Percentiles rank a stretch among this genome's conserved stretches.
Conservation (phyloP, 2,888 invertebrate species). For the Drosophila stalkeri region DNA sequence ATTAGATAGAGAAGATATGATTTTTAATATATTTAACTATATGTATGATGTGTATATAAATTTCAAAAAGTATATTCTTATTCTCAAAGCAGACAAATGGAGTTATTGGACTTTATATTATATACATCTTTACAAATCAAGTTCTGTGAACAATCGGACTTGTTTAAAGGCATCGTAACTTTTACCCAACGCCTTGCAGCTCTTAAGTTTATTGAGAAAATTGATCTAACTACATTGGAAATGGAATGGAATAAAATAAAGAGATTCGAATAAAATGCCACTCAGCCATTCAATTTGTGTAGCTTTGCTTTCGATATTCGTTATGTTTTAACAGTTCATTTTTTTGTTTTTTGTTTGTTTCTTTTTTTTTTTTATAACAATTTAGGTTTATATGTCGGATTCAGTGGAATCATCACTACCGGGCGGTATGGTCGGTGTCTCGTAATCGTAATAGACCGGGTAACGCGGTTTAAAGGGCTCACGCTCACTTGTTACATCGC, state of each 20-base stretch:
- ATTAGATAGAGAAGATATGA: background rate
- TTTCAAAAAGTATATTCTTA: background rate
- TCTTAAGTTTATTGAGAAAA: slow-evolving; percentile 19
- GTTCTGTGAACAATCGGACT: slow-evolving; percentile 29
- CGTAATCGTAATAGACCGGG: slow-evolving; percentile 84
- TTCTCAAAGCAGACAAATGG: slow-evolving; percentile 18
- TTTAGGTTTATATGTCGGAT: slow-evolving; percentile 76
- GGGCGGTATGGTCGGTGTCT: slow-evolving; percentile 85
- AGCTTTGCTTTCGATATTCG: slow-evolving; percentile 40
- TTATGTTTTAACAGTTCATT: slow-evolving; percentile 24
- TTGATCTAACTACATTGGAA: slow-evolving; percentile 62
- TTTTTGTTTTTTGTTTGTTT: slow-evolving; percentile 20
- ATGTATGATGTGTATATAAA: background rate
- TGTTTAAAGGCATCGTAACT: background rate
- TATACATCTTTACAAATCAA: background rate
- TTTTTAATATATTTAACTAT: background rate
- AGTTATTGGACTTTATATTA: background rate
- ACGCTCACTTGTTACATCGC: slow-evolving; percentile 80
- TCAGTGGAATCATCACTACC: slow-evolving; percentile 85
- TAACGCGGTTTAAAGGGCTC: slow-evolving; percentile 84
- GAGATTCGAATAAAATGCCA: slow-evolving; percentile 67
- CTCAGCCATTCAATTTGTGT: slow-evolving; percentile 73
- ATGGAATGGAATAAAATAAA: slow-evolving; percentile 62
- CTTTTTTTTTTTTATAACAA: slow-evolving; percentile 44
- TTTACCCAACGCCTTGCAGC: slow-evolving; percentile 22